A percentile compares a stretch with the other conserved stretches of the same genome.
phyloP scores from a whole-genome alignment of 2,888 invertebrate species.

The Lydus trimaculatus region DNA sequence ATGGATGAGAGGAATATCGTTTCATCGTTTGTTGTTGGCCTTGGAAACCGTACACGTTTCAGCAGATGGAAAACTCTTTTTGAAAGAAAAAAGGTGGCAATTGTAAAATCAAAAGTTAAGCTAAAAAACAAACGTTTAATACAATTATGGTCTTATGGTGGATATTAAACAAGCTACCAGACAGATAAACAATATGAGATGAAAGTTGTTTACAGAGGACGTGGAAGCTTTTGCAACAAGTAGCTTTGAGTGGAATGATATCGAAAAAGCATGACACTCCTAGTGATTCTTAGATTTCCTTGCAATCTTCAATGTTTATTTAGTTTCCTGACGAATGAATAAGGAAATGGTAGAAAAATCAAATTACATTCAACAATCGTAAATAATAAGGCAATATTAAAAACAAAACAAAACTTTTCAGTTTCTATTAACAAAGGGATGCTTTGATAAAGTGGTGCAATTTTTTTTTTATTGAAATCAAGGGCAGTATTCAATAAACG shows the following conservation, averaged over 20 bases:
- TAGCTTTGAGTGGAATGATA: background rate
- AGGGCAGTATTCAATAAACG: background rate
- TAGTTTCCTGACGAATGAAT: background rate
- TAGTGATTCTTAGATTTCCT: background rate
- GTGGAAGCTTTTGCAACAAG: conserved; percentile 12
- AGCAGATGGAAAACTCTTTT: conserved; percentile 9
- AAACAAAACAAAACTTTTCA: too few species aligned
- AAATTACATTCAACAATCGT: background rate
- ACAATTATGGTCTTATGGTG: background rate
- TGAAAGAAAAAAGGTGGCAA: too few species aligned
- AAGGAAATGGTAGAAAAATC: background rate
- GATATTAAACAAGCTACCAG: background rate
- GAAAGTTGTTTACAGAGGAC: background rate
- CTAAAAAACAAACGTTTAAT: background rate
- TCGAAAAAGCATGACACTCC: background rate
- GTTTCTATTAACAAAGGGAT: too few species aligned
- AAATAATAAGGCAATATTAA: too few species aligned
- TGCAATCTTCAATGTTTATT: background rate
- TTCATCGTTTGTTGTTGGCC: conserved; percentile 36
- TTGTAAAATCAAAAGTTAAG: background rate
- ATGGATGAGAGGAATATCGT: conserved; percentile 31
- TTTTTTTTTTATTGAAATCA: too few species aligned
- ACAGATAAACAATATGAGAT: background rate
- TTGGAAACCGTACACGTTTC: conserved; percentile 36
- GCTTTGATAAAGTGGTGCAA: too few species aligned